Evolutionary conservation across 2,797 vertebrate species (phyloP).

Genomic region (Limosa lapponica): DNA sequence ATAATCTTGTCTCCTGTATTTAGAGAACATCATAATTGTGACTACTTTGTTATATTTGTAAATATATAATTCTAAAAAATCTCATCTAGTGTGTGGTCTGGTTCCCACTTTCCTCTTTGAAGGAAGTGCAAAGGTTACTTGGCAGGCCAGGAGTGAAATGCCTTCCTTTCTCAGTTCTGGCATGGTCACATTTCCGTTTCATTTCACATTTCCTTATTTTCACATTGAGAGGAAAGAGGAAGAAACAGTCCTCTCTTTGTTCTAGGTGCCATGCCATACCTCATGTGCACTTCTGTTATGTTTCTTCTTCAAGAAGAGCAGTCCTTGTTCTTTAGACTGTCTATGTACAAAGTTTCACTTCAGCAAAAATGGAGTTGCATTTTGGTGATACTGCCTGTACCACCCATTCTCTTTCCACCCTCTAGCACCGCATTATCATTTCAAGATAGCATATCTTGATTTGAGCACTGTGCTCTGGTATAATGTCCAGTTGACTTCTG

Average conservation of each 20-base stretch:
- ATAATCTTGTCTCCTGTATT: background rate
- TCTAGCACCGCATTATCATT: background rate
- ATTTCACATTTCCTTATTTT: background rate
- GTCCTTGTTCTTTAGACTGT: background rate
- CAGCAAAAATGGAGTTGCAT: background rate
- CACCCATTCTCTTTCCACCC: accelerated
- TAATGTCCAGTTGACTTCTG: background rate
- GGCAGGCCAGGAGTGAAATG: background rate
- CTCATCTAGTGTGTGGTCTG: background rate
- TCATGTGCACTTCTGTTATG: background rate
- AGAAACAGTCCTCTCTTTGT: background rate
- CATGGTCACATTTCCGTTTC: background rate
- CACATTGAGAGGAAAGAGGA: background rate
- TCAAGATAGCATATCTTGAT: background rate
- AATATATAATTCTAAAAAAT: background rate
- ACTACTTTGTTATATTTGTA: background rate
- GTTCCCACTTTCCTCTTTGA: background rate
- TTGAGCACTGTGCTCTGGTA: background rate
- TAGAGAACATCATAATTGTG: background rate
- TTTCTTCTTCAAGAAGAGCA: background rate
- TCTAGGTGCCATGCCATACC: background rate
- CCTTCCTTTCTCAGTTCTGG: background rate
- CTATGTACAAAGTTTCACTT: accelerated
- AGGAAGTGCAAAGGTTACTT: background rate
- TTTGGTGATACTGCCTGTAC: background rate